Evolutionary conservation across 2,888 invertebrate genomes (phyloP).

Genomic region (Eucera pruinosa): DNA sequence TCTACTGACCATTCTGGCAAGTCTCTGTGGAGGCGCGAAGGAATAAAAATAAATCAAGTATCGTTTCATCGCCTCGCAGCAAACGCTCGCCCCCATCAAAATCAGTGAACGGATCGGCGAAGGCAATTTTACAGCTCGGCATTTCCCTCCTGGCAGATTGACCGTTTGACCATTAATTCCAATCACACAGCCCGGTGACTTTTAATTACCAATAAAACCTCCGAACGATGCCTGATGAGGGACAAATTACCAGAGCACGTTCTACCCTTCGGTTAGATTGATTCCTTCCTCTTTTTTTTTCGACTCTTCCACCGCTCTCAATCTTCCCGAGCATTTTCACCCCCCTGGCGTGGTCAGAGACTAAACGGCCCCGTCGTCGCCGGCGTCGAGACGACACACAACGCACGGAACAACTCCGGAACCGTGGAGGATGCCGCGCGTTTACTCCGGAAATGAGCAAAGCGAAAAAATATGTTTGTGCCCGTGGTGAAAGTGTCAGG

Average conservation of each 20-base stretch:
- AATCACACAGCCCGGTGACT: slow-evolving; percentile 81
- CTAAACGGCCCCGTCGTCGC: slow-evolving; percentile 59
- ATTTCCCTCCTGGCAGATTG: slow-evolving; percentile 75
- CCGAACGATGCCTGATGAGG: slow-evolving; percentile 76
- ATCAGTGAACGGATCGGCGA: slow-evolving; percentile 40
- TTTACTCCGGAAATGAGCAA: slow-evolving; percentile 78
- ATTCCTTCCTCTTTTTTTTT: slow-evolving; percentile 40
- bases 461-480: slow-evolving; percentile 82
- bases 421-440: slow-evolving; percentile 65
- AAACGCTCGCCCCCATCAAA: slow-evolving; percentile 32
- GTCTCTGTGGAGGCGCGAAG: neutral
- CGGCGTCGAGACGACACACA: slow-evolving; percentile 49
- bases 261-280: slow-evolving; percentile 62
- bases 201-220: slow-evolving; percentile 84
- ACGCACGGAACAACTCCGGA: slow-evolving; percentile 52
- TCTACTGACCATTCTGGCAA: neutral
- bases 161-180: slow-evolving; percentile 83
- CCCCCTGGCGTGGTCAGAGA: slow-evolving; percentile 53
- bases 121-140: slow-evolving; percentile 66
- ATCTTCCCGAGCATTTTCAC: slow-evolving; percentile 46
- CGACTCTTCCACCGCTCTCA: neutral
- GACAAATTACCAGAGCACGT: slow-evolving; percentile 75
- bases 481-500: slow-evolving; percentile 68
- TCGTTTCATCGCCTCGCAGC: slow-evolving; percentile 40
- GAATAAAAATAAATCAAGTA: slow-evolving; percentile 19